Base-by-base conservation (phyloP, 2,797 vertebrate species). In the Heteromormyrus szaboi region DNA sequence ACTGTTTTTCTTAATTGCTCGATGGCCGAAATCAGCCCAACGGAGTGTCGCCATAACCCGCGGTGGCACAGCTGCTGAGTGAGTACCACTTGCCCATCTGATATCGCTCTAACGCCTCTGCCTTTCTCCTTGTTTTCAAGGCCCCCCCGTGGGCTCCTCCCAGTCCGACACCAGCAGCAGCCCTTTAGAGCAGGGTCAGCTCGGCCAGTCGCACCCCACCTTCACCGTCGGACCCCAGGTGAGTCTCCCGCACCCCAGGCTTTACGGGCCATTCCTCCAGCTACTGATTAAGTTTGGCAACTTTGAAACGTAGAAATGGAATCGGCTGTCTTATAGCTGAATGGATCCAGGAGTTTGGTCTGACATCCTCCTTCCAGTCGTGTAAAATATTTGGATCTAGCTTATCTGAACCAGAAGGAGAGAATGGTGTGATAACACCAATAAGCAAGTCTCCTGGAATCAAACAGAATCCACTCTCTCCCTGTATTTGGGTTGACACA, bases 171-270 rank as follows among this genome's bases (percentile, higher is more conserved):
- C 96, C 19, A 97, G 96, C 94, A 96, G 96, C 94, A 96, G 96
- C 91, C 96, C 97, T 62, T 95, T 96, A 89, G 98, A 99, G 90
- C 98, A 97, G 91, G 97, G 97, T 92, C 97, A 97, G 33, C 93
- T 97, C 90, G 95, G 96, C 90, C 98, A 98, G 93, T 94, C 97
- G 85, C 98, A 99, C 91, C 96, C 97, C 25, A 92, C 96, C 0
- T 99, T 97, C 92, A 94, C 97, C 0, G 95, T 99, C 92, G 98
- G 97, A 91, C 97, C 97, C 92, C 98, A 99, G 97, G 98, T 99
- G 90, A 95, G 97, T 95, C 9, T 76, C 33, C 3, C 41, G 22
- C 41, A 29, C 85, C n/a, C n/a, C 19, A 59, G 53, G 11, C 37
- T 37, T 54, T 12, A 11, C n/a, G 53, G 11, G 65, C 7, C 4